Evolutionary conservation across 2,113 vertebrate genomes (phyloP).

Genomic region (Alethe diademata): DNA sequence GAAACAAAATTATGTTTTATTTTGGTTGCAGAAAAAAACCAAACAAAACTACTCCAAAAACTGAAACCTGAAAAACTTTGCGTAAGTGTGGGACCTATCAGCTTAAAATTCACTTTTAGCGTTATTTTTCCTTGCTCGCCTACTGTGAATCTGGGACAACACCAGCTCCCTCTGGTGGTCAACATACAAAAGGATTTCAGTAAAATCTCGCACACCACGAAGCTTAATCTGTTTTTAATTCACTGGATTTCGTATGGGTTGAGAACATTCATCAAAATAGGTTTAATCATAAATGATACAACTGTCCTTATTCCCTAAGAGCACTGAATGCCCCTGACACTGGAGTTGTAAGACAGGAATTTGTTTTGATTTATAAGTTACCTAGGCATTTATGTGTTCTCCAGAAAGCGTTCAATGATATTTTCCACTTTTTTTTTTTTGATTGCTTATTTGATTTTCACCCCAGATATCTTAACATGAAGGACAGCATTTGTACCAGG

Average conservation of each 20-base stretch:
- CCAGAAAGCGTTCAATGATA: neutral
- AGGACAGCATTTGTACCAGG: neutral
- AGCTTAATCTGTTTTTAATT: neutral
- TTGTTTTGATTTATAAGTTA: neutral
- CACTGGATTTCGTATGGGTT: rapidly evolving
- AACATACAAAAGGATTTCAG: neutral
- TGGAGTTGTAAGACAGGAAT: neutral
- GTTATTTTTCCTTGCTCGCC: neutral
- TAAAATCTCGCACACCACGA: neutral
- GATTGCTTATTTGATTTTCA: neutral
- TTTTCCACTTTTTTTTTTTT: neutral
- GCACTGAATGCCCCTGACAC: neutral
- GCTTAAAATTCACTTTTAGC: neutral
- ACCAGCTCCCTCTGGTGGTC: conserved; percentile 57
- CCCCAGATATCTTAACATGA: neutral
- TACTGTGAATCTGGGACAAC: neutral
- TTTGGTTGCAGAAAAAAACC: neutral
- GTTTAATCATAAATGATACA: neutral
- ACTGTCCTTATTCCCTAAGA: neutral
- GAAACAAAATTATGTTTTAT: neutral
- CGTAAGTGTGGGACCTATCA: neutral
- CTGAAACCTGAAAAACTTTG: neutral
- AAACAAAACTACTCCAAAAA: neutral
- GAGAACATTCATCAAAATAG: neutral
- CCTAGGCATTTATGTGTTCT: neutral